Conservation (phyloP, 2,888 invertebrate genomes). For the Hermaeophaga mercurialis region DNA sequence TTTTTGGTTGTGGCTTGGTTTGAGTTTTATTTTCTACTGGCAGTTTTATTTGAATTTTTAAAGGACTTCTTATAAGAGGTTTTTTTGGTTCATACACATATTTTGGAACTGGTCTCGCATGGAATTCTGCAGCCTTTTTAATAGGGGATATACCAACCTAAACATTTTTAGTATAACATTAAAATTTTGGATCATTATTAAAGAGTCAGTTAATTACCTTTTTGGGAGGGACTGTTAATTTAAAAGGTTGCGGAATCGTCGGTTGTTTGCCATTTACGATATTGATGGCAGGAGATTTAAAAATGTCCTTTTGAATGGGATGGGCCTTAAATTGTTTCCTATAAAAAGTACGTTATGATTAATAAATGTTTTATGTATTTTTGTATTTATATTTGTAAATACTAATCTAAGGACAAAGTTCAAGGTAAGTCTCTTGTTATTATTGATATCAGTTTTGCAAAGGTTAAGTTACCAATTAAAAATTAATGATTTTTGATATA, state of each 20-base stretch:
- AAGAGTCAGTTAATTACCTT: too few species aligned
- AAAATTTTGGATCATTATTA: too few species aligned
- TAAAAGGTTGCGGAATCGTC: constrained; percentile 69
- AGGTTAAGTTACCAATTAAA: too few species aligned
- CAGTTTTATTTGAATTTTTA: constrained; percentile 30
- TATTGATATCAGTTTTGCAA: too few species aligned
- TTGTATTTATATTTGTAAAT: too few species aligned
- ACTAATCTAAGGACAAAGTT: too few species aligned
- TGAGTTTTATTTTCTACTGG: constrained; percentile 7
- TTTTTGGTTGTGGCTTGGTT: constrained; percentile 8
- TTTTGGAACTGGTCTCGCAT: constrained; percentile 69
- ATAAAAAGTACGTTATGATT: too few species aligned
- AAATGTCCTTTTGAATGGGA: constrained; percentile 66
- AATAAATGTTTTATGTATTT: too few species aligned
- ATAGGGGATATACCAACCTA: constrained; percentile 21
- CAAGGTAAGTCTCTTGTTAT: too few species aligned
- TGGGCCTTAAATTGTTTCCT: constrained; percentile 69
- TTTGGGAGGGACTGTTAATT: constrained; percentile 58
- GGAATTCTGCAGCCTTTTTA: constrained; percentile 54
- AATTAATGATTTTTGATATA: too few species aligned
- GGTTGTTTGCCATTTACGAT: constrained; percentile 58
- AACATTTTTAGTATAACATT: too few species aligned
- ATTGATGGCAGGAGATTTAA: constrained; percentile 57
- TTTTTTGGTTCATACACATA: constrained; percentile 56
- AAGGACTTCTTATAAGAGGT: constrained; percentile 44